Base-by-base conservation (phyloP, 2,113 vertebrate genomes). In the Pteropus alecto region DNA sequence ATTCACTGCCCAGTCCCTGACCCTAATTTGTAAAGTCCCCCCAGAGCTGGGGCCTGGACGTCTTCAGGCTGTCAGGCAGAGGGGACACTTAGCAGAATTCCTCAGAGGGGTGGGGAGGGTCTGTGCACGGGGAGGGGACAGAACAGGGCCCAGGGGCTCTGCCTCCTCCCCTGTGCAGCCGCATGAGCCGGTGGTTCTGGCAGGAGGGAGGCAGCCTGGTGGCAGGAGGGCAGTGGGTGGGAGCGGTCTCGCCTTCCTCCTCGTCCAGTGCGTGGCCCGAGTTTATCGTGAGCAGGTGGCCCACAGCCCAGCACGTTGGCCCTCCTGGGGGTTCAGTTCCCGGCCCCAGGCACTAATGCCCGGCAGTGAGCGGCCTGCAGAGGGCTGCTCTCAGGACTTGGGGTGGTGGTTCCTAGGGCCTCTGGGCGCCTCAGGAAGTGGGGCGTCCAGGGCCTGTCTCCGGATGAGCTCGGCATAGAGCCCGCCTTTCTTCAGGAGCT, bases 401-500 rank as follows among this genome's bases (percentile, higher is more conserved):
- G 18, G 16, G 60, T 24, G n/a, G 43, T 0, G 21, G 43, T 8
- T n/a, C 46, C 78, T 13, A 5, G 51, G 51, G 83, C 30, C 79
- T 83, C 33, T 6, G 4, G 65, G 61, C 0, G 21, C 63, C 43
- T 70, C 24, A 0, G 51, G n/a, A 9, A 70, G 15, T 0, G 97
- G 97, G 21, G 65, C 11, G 2, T 99, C 98, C 22, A 99, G 87
- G 94, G 98, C 98, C 98, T 99, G 99, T 63, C 99, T 98, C 19
- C 98, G 98, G 97, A 99, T 99, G 41, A 99, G 99, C 92, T 99
- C 99, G 0, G 99, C 98, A 4, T 99, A 99, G 19, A 99, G 97
- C 1, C 99, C 99, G 0, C 99, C 99, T 78, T 98, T 99, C 46
- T 97, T 98, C 93, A 99, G 71, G 87, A 99, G 98, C 84, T 99